These are phyloP conservation scores for Polypterus bichir DNA, from an alignment of 2,113 vertebrate genomes.

Conservation along the genomic window DNA sequence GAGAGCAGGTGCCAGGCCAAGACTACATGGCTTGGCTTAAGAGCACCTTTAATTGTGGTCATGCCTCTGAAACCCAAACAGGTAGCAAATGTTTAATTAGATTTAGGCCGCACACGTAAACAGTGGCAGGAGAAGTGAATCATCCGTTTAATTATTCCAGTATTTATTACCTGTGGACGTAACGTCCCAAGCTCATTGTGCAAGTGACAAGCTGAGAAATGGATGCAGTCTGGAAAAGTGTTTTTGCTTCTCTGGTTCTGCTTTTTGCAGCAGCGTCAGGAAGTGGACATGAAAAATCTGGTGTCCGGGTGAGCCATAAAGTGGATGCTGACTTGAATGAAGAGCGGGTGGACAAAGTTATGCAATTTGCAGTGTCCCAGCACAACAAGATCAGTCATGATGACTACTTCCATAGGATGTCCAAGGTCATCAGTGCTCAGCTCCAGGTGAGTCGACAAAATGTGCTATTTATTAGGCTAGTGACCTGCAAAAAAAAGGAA, in stretches of 20 bases:
- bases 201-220: background rate
- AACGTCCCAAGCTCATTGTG: too few species aligned
- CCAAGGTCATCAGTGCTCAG: slow-evolving; percentile 31
- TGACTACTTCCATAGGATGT: slow-evolving; percentile 33
- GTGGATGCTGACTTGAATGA: accelerated
- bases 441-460: slow-evolving; percentile 51
- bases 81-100: too few species aligned
- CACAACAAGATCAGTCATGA: slow-evolving; percentile 65
- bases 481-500: too few species aligned
- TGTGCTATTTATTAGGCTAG: too few species aligned
- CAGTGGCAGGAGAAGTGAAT: too few species aligned
- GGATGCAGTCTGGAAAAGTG: slow-evolving; percentile 22
- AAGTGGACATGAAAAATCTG: background rate
- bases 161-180: background rate
- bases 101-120: too few species aligned
- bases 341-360: slow-evolving; percentile 24
- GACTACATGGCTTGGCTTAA: too few species aligned
- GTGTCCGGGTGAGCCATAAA: too few species aligned
- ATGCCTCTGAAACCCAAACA: too few species aligned
- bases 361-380: slow-evolving; percentile 51
- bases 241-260: slow-evolving; percentile 15
- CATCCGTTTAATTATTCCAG: background rate
- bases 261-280: slow-evolving; percentile 7
- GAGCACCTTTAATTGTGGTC: too few species aligned
- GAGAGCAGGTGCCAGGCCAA: too few species aligned